Evolutionary conservation across 1,140 invertebrate species (phyloP), one percentile per base, ranked within the genome.

Genomic region (Hypothenemus hampei): DNA sequence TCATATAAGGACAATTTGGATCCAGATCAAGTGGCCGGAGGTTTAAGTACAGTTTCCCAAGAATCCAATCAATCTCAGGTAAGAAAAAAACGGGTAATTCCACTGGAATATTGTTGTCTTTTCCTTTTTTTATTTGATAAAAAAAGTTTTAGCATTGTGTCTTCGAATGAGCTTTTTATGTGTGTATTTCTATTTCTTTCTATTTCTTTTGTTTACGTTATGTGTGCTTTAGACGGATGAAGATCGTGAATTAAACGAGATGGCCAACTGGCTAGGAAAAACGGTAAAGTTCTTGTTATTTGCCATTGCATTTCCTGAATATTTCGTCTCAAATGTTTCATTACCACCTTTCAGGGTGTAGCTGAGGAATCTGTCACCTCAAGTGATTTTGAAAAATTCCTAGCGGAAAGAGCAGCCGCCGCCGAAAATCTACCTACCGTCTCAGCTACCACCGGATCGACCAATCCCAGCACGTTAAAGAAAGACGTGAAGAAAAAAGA

Each of bases 211-310:
- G n/a, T 18, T 19, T 33, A n/a, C n/a, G n/a, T n/a, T n/a, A 15
- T 20, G 33, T 23, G 10, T 15, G 19, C 22, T 56, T 65, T 74
- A 83, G 83, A 85, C 77, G 77, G 83, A 82, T 62, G 62, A 61
- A 75, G 86, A 91, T 68, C 84, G 83, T 71, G 91, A 95, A 73
- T 90, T 93, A 77, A 89, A 91, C 77, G 91, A 95, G 77, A 93
- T 94, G 82, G 91, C 91, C 64, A 86, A 88, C 66, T 96, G 91
- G 91, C 80, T 94, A 65, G 83, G 80, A 66, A 82, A 76, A 16
- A 66, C 68, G 58, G 70, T 71, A 68, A 66, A 68, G n/a, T n/a
- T n/a, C n/a, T n/a, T n/a, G n/a, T n/a, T n/a, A n/a, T n/a, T n/a
- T n/a, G n/a, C n/a, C n/a, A n/a, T n/a, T n/a, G n/a, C n/a, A n/a